These are phyloP conservation scores for Myiozetetes cayanensis DNA, from an alignment of 2,113 vertebrate species.

Conservation along the genomic window DNA sequence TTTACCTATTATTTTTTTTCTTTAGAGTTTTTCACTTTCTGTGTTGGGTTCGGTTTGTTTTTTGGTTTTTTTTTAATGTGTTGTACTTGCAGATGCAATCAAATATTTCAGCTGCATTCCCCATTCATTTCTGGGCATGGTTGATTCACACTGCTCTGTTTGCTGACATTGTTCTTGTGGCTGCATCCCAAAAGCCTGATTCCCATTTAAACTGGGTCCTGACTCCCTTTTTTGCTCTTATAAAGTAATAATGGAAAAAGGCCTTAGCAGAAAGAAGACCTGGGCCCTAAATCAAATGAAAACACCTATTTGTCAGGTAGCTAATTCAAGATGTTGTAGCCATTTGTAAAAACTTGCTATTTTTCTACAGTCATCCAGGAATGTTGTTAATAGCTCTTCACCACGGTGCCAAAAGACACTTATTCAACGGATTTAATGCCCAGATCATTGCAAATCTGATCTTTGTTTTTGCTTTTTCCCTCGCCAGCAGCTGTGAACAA, in stretches of 20 bases:
- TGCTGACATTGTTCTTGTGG: background rate
- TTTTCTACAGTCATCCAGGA: conserved; percentile 9
- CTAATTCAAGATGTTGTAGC: background rate
- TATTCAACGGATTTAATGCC: conserved; percentile 25
- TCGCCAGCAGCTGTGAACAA: conserved; percentile 35
- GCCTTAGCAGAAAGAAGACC: background rate
- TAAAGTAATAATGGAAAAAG: background rate
- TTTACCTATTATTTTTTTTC: background rate
- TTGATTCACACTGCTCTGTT: background rate
- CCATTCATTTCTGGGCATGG: background rate
- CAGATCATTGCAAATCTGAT: conserved; percentile 21
- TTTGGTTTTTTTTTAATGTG: background rate
- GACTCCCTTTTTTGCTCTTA: background rate
- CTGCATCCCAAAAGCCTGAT: background rate
- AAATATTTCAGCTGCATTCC: background rate
- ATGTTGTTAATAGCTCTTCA: conserved; percentile 9
- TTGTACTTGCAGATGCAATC: background rate
- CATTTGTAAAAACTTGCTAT: conserved; percentile 3
- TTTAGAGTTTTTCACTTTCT: background rate
- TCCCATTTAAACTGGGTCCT: background rate
- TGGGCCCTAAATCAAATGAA: background rate
- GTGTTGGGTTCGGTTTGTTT: too few species aligned
- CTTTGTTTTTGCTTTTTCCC: conserved; percentile 16
- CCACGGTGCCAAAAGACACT: conserved; percentile 5
- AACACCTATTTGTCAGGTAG: conserved; percentile 33